These are phyloP conservation scores for Numida meleagris DNA, from an alignment of 2,113 vertebrate species.

Conservation along the genomic window DNA sequence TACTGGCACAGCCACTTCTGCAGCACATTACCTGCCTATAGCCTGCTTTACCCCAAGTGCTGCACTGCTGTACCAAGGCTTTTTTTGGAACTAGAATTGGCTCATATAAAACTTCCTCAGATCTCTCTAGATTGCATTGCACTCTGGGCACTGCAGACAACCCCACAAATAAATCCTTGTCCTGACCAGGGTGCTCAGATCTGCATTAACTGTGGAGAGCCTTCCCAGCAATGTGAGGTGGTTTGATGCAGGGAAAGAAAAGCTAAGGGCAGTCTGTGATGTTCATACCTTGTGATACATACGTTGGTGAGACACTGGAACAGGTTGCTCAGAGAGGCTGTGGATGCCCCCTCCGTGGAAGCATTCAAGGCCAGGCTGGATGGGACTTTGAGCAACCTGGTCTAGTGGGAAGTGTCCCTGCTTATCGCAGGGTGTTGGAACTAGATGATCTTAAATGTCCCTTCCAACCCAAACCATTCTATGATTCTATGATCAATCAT, in stretches of 20 bases:
- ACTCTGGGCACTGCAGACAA: fast-evolving
- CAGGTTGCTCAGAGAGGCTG: too few relatives aligned
- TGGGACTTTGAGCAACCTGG: too few relatives aligned
- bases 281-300: not conserved
- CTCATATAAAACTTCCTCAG: not conserved
- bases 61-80: not conserved
- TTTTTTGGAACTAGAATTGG: not conserved
- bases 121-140: not conserved
- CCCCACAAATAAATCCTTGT: not conserved
- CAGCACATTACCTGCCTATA: not conserved
- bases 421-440: too few relatives aligned
- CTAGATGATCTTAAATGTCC: too few relatives aligned
- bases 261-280: not conserved
- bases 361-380: too few relatives aligned
- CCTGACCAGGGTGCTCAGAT: not conserved
- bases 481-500: not conserved
- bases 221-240: not conserved
- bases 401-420: too few relatives aligned
- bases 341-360: too few relatives aligned
- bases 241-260: not conserved
- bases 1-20: not conserved
- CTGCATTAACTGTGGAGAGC: not conserved
- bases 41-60: not conserved
- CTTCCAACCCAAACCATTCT: too few relatives aligned
- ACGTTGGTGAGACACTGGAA: too few relatives aligned